Evolutionary conservation across 2,888 invertebrate species (phyloP), one percentile per base, ranked within the genome.

Genomic region (Eupithecia dodoneata): DNA sequence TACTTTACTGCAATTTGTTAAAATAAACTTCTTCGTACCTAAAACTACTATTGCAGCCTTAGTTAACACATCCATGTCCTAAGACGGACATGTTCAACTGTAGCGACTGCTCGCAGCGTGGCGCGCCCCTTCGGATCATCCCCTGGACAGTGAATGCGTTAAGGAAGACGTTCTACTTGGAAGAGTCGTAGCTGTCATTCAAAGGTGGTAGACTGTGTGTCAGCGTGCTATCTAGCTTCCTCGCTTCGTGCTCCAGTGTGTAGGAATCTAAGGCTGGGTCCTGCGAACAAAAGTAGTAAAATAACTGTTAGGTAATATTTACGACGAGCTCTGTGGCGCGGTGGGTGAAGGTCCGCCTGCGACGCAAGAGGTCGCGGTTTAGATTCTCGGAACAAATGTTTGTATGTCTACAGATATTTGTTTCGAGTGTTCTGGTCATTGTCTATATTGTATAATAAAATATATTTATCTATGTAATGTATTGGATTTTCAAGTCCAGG

Each of bases 181-280:
- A 93, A 6, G 94, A 94, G 76, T 95, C 95, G 83, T 92, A 95
- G 86, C 94, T 94, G 81, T 95, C 95, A 85, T 93, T 95, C 81
- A 95, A 92, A 13, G 95, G 96, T 76, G 96, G 96, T 76, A 96
- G 93, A 87, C 96, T 96, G 91, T 95, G 95, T 13, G 96, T 92
- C 72, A 96, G 90, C 3, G 96, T 96, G 89, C 93, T 96, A 90
- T 96, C 96, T 86, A 96, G 87, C 88, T 96, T 98, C 84, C 98
- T 96, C 7, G 99, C 97, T 92, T 99, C 99, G 87, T 98, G 98
- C 89, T 99, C 99, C 87, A 99, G 93, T 1, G 99, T 96, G 82
- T 97, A 96, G 0, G 98, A 97, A 92, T 99, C 98, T 74, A 99
- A 92, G 0, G 97, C 96, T 3, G 98, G 98, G 92, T 99, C 99